Evolutionary conservation across 2,888 invertebrate genomes (phyloP), one percentile per base, ranked within the genome.

Genomic region (Watsonalla binaria): DNA sequence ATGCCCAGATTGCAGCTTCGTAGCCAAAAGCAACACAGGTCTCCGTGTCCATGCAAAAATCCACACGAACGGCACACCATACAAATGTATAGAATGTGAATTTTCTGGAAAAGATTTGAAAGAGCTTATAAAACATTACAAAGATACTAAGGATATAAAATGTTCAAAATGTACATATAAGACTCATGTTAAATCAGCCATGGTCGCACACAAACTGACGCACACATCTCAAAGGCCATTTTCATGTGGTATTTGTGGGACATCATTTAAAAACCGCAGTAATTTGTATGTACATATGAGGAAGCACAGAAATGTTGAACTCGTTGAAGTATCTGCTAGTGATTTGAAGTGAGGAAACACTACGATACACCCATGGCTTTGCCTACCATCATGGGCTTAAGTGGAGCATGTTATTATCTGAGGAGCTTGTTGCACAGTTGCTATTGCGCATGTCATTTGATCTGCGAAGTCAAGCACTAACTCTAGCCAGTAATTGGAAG

Each of bases 21-120:
- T 50, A 9, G 48, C 63, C 0, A 63, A 55, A 51, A 56, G 39
- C 5, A 56, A 42, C 0, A 47, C 51, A 0, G 60, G 53, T 14
- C 24, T 66, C 11, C 59, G 58, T 35, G 45, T 60, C 5, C 66
- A 66, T 8, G 60, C 59, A 56, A 51, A 57, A 8, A 57, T 65
- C 4, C 66, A 66, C 15, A 39, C 52, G 6, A 55, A 52, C 0
- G 59, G 58, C 0, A 53, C 48, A 0, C 54, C 63, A 0, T 65
- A 58, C 14, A 63, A 62, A n/a, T 66, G 66, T 11, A 55, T 45
- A 0, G 56, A 58, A 1, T 66, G 66, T 13, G 37, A 52, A 0
- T 60, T 54, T n/a, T 6, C 47, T 0, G 58, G 56, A 2, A 56
- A 51, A 8, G 53, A 55, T n/a, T 34, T 65, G 15, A 60, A 61